phyloP scores from a whole-genome alignment of 2,888 invertebrate species.

The Nycteola revayana region DNA sequence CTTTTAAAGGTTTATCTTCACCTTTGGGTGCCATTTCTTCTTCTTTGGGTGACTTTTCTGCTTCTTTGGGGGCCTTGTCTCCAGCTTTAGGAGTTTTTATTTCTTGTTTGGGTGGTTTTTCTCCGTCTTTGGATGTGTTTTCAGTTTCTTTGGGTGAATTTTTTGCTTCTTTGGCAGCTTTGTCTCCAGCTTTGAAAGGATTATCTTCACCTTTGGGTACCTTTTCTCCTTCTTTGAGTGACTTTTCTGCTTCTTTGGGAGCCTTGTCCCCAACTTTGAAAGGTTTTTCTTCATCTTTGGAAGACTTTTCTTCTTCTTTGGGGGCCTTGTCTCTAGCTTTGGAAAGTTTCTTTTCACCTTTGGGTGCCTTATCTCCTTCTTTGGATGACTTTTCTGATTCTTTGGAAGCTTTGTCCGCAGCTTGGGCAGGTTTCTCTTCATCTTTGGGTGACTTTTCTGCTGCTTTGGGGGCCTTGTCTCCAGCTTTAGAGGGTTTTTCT shows the following conservation, averaged over 20 bases:
- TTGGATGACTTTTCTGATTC: neutral
- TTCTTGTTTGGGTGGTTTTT: neutral
- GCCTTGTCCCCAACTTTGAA: neutral
- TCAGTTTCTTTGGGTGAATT: neutral
- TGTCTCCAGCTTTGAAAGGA: no score
- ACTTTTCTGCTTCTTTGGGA: neutral
- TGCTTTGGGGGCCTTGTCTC: neutral
- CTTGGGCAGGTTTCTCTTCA: neutral
- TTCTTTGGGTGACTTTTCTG: neutral
- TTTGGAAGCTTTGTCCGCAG: neutral
- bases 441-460: neutral
- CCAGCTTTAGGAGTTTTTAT: conserved; percentile 1
- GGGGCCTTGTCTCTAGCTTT: neutral
- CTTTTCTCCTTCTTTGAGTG: neutral
- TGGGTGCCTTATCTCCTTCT: neutral
- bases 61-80: conserved; percentile 1
- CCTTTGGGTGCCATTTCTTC: neutral
- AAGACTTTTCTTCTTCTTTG: neutral
- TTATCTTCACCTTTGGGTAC: neutral
- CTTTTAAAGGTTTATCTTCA: neutral
- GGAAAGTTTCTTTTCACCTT: neutral
- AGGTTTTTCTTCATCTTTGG: neutral
- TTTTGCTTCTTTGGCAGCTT: neutral
- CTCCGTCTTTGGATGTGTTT: no score
- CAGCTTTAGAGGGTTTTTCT: neutral